Evolutionary conservation across 2,797 vertebrate genomes (phyloP).

Genomic region (Hemibagrus guttatus): DNA sequence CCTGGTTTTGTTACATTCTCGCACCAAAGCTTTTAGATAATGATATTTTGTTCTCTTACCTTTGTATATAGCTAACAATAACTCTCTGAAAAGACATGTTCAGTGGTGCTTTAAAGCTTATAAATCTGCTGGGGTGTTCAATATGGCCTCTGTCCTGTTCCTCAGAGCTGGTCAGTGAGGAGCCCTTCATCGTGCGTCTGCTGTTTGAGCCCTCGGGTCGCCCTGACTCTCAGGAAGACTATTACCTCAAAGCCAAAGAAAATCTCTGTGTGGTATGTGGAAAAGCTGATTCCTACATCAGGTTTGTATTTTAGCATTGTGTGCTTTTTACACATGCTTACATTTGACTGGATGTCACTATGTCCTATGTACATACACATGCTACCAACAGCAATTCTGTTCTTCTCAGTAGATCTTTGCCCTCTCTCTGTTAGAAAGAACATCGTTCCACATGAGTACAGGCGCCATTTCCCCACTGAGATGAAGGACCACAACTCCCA

Average conservation of each 20-base stretch:
- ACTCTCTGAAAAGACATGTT: background rate
- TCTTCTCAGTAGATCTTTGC: background rate
- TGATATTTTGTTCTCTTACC: background rate
- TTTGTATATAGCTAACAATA: background rate
- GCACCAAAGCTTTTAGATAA: background rate
- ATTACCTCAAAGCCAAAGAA: slow-evolving; percentile 95
- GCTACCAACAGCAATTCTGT: background rate
- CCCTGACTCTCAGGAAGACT: slow-evolving; percentile 92
- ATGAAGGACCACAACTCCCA: slow-evolving; percentile 99
- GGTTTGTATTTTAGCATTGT: slow-evolving; percentile 71
- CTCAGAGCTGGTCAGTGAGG: slow-evolving; percentile 86
- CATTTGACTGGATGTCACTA: background rate
- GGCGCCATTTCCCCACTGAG: slow-evolving; percentile 92
- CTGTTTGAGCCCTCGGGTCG: slow-evolving; percentile 95
- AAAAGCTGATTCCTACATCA: slow-evolving; percentile 92
- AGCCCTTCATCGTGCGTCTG: slow-evolving; percentile 90
- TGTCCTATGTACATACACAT: background rate
- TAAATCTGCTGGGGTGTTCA: background rate
- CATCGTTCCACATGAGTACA: slow-evolving; percentile 93
- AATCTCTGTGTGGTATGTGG: slow-evolving; percentile 97
- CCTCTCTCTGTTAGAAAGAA: slow-evolving; percentile 83
- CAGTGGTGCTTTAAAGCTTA: background rate
- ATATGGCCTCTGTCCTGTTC: slow-evolving; percentile 54
- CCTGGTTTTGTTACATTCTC: background rate
- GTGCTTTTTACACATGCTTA: background rate